Evolutionary conservation across 2,888 invertebrate genomes (phyloP), one percentile per base, ranked within the genome.

Genomic region (Pandemis cinnamomeana): DNA sequence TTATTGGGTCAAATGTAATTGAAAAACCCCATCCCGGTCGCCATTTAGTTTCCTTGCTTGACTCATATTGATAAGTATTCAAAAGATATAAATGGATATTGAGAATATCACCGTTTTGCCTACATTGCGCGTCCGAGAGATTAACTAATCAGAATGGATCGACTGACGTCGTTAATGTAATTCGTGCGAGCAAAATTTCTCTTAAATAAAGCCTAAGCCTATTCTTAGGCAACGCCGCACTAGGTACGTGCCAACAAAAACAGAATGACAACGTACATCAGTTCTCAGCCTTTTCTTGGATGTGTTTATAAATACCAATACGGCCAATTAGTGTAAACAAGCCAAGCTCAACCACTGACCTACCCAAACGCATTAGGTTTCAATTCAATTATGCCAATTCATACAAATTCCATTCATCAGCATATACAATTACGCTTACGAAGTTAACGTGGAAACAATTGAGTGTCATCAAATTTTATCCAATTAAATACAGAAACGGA

Each of bases 281-380:
- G 4, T 58, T 27, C 58, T 27, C 27, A 27, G 58, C 27, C 58
- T 27, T 11, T 58, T 20, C 3, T 15, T 3, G 36, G 44, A 7
- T 15, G 8, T 64, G 64, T 64, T 48, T 64, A 48, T 46, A 55
- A 27, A 58, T 58, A 58, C 58, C 58, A 58, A 58, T 58, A 58
- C 58, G n/a, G 4, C 11, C 27, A 58, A 58, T 58, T 58, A 58
- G 20, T 5, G 11, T 58, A 27, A 58, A 58, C 27, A 66, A 51
- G 27, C n/a, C 44, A 15, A 7, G 64, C 27, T 41, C 60, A 53
- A 60, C 64, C 42, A 73, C 73, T 73, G 73, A 73, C 73, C 73
- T 70, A 66, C 73, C 73, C 73, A 61, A 73, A 73, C 70, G 15
- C 42, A 67, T 44, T 73, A 72, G 72, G 53, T 64, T 48, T 62